Percentiles rank a stretch among this genome's conserved stretches.
Evolutionary conservation across 2,888 invertebrate species (phyloP).

Genomic region (Ditula angustiorana): DNA sequence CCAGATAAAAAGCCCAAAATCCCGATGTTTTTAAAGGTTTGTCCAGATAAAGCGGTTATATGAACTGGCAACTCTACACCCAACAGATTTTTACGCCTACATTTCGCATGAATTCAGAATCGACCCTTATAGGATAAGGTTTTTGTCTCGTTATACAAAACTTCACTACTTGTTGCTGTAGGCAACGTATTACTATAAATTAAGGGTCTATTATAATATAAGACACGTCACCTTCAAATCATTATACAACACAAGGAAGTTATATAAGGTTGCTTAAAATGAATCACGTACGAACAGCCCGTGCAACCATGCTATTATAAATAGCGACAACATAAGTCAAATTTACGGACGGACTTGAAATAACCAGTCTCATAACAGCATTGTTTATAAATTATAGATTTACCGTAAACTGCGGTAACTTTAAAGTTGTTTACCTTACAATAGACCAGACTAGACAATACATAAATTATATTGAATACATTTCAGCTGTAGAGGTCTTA

Average conservation of each 20-base stretch:
- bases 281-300: slow-evolving; percentile 38
- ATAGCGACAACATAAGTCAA: slow-evolving; percentile 29
- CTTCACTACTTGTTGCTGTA: not conserved
- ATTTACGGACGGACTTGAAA: slow-evolving; percentile 26
- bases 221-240: slow-evolving; percentile 29
- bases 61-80: too few relatives aligned
- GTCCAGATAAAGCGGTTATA: too few relatives aligned
- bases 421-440: too few relatives aligned
- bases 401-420: not conserved
- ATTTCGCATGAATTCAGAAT: too few relatives aligned
- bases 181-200: not conserved
- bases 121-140: too few relatives aligned
- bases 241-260: slow-evolving; percentile 40
- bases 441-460: too few relatives aligned
- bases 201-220: slow-evolving; percentile 15
- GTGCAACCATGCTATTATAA: slow-evolving; percentile 17
- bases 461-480: too few relatives aligned
- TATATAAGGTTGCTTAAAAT: slow-evolving; percentile 38
- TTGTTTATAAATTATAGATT: slow-evolving; percentile 10
- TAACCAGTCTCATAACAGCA: slow-evolving; percentile 1
- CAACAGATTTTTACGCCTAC: too few relatives aligned
- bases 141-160: too few relatives aligned
- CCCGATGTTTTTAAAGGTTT: too few relatives aligned
- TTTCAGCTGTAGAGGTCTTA: too few relatives aligned
- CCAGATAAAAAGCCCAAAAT: too few relatives aligned